These are phyloP conservation scores for Psylliodes chrysocephalus DNA, from an alignment of 2,888 invertebrate species.

Conservation along the genomic window DNA sequence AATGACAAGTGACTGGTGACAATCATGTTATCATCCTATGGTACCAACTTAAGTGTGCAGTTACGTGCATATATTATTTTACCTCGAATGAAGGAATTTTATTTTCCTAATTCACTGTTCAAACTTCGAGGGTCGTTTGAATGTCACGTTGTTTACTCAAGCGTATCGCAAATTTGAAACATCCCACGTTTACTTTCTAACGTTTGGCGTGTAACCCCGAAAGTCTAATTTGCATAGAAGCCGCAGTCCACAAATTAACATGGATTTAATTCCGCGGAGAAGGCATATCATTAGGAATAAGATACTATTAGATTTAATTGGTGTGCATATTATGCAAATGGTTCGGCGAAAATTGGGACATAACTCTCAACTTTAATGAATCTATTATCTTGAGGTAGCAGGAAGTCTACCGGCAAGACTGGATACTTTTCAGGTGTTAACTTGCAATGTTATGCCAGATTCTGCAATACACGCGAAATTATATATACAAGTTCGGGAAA, in stretches of 20 bases:
- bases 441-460: slow-evolving; percentile 25
- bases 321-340: slow-evolving; percentile 42
- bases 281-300: slow-evolving; percentile 53
- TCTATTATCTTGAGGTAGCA: slow-evolving; percentile 36
- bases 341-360: slow-evolving; percentile 35
- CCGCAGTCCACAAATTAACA: slow-evolving; percentile 54
- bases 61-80: too few species aligned
- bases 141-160: slow-evolving; percentile 2
- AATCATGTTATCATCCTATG: too few species aligned
- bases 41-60: too few species aligned
- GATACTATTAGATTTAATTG: slow-evolving; percentile 51
- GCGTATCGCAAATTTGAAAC: slow-evolving; percentile 13
- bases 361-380: slow-evolving; percentile 39
- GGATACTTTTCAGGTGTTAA: slow-evolving; percentile 32
- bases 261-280: slow-evolving; percentile 50
- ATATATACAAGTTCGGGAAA: background rate
- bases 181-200: slow-evolving; percentile 23
- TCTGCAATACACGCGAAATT: slow-evolving; percentile 24
- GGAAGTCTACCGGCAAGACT: slow-evolving; percentile 13
- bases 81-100: too few species aligned
- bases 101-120: too few species aligned
- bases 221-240: slow-evolving; percentile 52
- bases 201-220: slow-evolving; percentile 44
- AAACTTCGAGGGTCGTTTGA: background rate
- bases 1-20: too few species aligned